Percentiles rank a stretch among this genome's conserved stretches.
These are phyloP conservation scores for Amphimedon queenslandica DNA, from an alignment of 37 sponge, comb jelly and placozoan species.

Conservation along the genomic window DNA sequence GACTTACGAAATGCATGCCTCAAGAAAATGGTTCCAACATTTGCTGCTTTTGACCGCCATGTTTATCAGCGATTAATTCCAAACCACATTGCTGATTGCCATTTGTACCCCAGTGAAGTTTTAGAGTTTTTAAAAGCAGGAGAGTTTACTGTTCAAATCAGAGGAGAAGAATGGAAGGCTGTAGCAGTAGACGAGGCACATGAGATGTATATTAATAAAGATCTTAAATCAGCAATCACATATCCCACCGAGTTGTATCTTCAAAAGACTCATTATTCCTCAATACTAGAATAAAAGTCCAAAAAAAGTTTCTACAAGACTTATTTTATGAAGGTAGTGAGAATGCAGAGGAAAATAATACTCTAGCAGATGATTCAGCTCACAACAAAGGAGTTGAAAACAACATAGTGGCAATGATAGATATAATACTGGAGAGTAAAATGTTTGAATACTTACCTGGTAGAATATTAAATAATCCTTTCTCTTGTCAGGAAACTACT, in stretches of 20 bases:
- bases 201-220: slow-evolving; percentile 34
- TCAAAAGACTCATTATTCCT: slow-evolving; percentile 3
- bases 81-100: slow-evolving; percentile 10
- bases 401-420: not conserved
- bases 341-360: not conserved
- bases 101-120: not conserved
- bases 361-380: not conserved
- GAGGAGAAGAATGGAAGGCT: slow-evolving; percentile 14
- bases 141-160: slow-evolving; percentile 20
- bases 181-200: slow-evolving; percentile 48
- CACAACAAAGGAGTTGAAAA: not conserved
- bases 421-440: not conserved
- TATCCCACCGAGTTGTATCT: slow-evolving; percentile 10
- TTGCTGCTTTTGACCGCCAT: slow-evolving; percentile 28
- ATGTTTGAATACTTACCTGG: not conserved
- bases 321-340: not conserved
- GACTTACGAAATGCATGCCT: slow-evolving; percentile 19
- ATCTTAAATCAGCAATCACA: slow-evolving; percentile 7
- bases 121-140: not conserved
- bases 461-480: not conserved
- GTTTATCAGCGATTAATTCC: slow-evolving; percentile 15
- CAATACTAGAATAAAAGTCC: not conserved
- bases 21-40: slow-evolving; percentile 16
- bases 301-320: not conserved
- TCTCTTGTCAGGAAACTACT: not conserved